Evolutionary conservation across 2,888 invertebrate genomes (phyloP).

Genomic region (Drosophila falleni): DNA sequence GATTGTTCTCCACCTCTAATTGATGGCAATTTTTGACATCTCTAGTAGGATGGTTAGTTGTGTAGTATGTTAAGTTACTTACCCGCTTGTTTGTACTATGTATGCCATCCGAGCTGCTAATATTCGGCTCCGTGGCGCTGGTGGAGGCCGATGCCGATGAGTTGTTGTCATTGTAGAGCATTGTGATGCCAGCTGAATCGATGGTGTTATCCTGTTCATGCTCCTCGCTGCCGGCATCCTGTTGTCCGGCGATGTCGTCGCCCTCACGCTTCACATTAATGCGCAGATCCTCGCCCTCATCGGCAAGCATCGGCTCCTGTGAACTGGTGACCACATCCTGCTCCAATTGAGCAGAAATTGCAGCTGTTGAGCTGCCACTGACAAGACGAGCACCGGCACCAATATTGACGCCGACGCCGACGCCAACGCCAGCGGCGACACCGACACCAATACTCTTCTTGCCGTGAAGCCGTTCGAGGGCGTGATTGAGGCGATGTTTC

Average conservation of each 20-base stretch:
- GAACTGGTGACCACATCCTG: constrained; percentile 91
- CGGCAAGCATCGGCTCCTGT: constrained; percentile 88
- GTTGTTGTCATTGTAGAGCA: constrained; percentile 83
- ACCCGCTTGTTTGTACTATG: constrained; percentile 86
- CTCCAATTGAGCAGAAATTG: constrained; percentile 61
- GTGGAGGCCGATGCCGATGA: constrained; percentile 78
- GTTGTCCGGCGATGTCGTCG: constrained; percentile 87
- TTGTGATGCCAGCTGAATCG: constrained; percentile 87
- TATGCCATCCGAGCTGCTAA: constrained; percentile 84
- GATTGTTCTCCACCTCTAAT: too few relatives aligned
- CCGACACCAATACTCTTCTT: constrained; percentile 85
- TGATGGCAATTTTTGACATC: too few relatives aligned
- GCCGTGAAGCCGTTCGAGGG: constrained; percentile 92
- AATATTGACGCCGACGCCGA: constrained; percentile 45
- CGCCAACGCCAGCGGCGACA: not conserved
- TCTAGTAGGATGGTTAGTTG: not conserved
- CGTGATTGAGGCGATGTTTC: constrained; percentile 95
- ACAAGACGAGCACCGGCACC: constrained; percentile 15
- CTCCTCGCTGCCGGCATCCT: constrained; percentile 87
- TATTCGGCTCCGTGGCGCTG: constrained; percentile 86
- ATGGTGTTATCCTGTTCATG: constrained; percentile 91
- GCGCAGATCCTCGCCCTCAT: constrained; percentile 88
- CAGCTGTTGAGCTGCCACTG: constrained; percentile 12
- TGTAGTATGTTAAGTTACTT: constrained; percentile 42
- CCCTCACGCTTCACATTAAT: constrained; percentile 87